Percentiles rank a stretch among this genome's conserved stretches.
phyloP scores from a whole-genome alignment of 2,888 invertebrate genomes.

The Hybos culiciformis region DNA sequence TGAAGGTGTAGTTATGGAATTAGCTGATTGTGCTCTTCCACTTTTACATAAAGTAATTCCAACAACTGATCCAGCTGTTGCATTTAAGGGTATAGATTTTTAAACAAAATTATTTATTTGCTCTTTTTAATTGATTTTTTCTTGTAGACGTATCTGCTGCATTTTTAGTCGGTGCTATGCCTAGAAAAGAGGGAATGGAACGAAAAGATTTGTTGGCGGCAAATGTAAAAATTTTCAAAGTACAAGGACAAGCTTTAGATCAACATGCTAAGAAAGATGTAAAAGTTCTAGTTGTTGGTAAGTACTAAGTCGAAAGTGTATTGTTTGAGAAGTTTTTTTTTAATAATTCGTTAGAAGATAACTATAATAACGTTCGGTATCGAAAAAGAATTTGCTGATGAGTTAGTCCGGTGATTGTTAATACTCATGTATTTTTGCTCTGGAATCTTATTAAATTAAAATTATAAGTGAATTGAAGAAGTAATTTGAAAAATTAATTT shows the following conservation, averaged over 20 bases:
- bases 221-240: constrained; percentile 97
- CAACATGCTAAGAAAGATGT: constrained; percentile 81
- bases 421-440: too few species aligned
- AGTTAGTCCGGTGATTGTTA: too few species aligned
- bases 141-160: constrained; percentile 94
- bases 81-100: constrained; percentile 90
- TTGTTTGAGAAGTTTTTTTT: too few species aligned
- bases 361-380: too few species aligned
- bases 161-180: constrained; percentile 96
- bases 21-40: constrained; percentile 90
- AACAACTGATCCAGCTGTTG: constrained; percentile 75
- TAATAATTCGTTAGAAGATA: too few species aligned
- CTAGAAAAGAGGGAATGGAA: constrained; percentile 95
- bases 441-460: too few species aligned
- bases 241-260: constrained; percentile 88
- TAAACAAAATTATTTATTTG: too few species aligned
- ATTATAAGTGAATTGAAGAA: too few species aligned
- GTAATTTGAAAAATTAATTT: too few species aligned
- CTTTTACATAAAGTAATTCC: constrained; percentile 71
- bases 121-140: too few species aligned
- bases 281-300: constrained; percentile 89
- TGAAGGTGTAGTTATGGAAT: constrained; percentile 96
- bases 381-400: too few species aligned
- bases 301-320: too few species aligned
- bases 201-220: constrained; percentile 93